These are phyloP conservation scores for Crocallis elinguaria DNA, from an alignment of 2,888 invertebrate species.

Conservation along the genomic window DNA sequence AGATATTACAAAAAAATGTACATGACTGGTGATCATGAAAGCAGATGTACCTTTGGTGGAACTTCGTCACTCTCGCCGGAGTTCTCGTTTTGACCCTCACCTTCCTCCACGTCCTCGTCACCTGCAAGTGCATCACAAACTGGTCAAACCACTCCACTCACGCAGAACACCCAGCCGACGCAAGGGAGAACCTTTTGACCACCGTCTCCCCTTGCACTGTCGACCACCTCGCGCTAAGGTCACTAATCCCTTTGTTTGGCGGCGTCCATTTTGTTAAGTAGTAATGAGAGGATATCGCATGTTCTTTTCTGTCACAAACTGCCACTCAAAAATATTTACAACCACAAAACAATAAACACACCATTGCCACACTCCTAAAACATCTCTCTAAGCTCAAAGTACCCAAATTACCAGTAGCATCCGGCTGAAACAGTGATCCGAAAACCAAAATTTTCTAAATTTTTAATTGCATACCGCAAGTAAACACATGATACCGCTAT, in stretches of 20 bases:
- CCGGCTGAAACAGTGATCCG: constrained; percentile 39
- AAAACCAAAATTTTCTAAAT: constrained; percentile 69
- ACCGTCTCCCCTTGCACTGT: constrained; percentile 55
- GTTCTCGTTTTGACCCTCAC: constrained; percentile 87
- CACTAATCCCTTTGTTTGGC: constrained; percentile 91
- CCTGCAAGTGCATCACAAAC: constrained; percentile 76
- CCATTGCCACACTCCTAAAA: constrained; percentile 48
- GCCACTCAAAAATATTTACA: constrained; percentile 84
- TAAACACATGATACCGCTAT: constrained; percentile 86
- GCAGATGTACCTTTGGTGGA: constrained; percentile 80
- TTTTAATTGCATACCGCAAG: constrained; percentile 85
- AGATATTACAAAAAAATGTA: constrained; percentile 10
- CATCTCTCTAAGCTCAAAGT: constrained; percentile 42
- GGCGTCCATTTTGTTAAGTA: constrained; percentile 92
- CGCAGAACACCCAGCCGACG: constrained; percentile 54
- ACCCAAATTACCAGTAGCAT: constrained; percentile 38
- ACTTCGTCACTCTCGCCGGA: constrained; percentile 91
- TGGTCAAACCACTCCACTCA: constrained; percentile 71
- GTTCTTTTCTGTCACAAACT: constrained; percentile 85
- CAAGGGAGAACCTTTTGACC: constrained; percentile 53
- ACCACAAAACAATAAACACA: constrained; percentile 72
- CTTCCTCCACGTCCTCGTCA: constrained; percentile 90
- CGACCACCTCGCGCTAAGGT: constrained; percentile 81
- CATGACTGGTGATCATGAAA: constrained; percentile 22
- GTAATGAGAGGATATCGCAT: constrained; percentile 88